A percentile compares a stretch with the other conserved stretches of the same genome.
Evolutionary conservation across 2,888 invertebrate genomes (phyloP).

Genomic region (Nemapogon koenigi): DNA sequence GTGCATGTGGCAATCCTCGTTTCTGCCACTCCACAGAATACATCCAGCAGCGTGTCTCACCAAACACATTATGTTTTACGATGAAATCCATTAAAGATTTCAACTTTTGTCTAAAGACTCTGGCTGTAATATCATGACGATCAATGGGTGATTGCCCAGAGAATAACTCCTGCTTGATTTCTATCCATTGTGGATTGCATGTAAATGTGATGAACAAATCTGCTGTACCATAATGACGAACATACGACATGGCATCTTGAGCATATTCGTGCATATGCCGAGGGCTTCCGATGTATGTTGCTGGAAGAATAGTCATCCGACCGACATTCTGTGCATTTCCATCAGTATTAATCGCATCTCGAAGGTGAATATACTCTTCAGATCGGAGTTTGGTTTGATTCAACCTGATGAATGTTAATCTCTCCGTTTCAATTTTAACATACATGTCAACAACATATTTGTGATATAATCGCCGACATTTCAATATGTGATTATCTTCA

Average conservation of each 20-base stretch:
- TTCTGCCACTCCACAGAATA: slow-evolving; percentile 20
- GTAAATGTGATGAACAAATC: slow-evolving; percentile 17
- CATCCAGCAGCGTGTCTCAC: slow-evolving; percentile 9
- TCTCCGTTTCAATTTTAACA: slow-evolving; percentile 21
- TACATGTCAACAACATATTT: slow-evolving; percentile 17
- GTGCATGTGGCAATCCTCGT: slow-evolving; percentile 17
- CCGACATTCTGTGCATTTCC: slow-evolving; percentile 5
- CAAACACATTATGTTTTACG: slow-evolving; percentile 9
- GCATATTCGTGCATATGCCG: slow-evolving; percentile 11
- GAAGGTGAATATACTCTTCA: slow-evolving; percentile 13
- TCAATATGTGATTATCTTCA: slow-evolving; percentile 11
- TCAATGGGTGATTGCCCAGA: slow-evolving; percentile 9
- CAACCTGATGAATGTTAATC: slow-evolving; percentile 16
- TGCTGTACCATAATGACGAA: slow-evolving; percentile 21
- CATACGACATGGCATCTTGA: slow-evolving; percentile 17
- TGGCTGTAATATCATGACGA: slow-evolving; percentile 8
- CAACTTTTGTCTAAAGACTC: slow-evolving; percentile 11
- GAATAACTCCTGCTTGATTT: slow-evolving; percentile 6
- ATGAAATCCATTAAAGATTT: slow-evolving; percentile 7
- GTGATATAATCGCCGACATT: slow-evolving; percentile 17
- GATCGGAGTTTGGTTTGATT: slow-evolving; percentile 16
- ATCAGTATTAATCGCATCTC: slow-evolving; percentile 10
- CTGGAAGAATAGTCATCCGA: slow-evolving; percentile 17
- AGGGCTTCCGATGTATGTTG: slow-evolving; percentile 12
- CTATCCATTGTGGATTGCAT: slow-evolving; percentile 19